Conservation (phyloP, 2,113 vertebrate species). For the Atlantisia rogersi region DNA sequence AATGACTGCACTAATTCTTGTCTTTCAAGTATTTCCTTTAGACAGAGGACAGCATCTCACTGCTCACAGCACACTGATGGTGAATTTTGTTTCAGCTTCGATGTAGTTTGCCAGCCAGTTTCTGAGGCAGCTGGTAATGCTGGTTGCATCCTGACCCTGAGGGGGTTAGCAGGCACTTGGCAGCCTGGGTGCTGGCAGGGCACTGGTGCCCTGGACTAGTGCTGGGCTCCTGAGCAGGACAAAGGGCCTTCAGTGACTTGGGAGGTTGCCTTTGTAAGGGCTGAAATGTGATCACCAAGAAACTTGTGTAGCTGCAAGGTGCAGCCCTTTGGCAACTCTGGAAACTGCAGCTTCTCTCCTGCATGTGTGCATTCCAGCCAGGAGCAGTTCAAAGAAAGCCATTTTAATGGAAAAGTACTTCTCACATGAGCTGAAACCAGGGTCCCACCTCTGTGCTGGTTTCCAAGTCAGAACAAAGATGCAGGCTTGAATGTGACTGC, state of each 20-base stretch:
- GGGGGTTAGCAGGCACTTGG: not conserved
- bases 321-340: not conserved
- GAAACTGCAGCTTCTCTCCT: not conserved
- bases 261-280: not conserved
- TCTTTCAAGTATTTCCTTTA: not conserved
- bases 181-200: not conserved
- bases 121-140: not conserved
- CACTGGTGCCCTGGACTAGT: not conserved
- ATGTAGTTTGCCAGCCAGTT: not conserved
- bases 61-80: not conserved
- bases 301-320: not conserved
- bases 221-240: fast-evolving
- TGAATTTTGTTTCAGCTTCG: not conserved
- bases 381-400: not conserved
- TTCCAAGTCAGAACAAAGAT: not conserved
- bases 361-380: not conserved
- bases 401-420: not conserved
- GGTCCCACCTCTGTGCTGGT: not conserved
- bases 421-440: not conserved
- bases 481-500: not conserved
- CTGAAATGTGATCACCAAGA: not conserved
- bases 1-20: not conserved
- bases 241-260: not conserved
- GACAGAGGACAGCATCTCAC: not conserved
- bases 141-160: not conserved